Evolutionary conservation across 2,797 vertebrate species (phyloP), one percentile per base, ranked within the genome.

Genomic region (Macrochelys suwanniensis): DNA sequence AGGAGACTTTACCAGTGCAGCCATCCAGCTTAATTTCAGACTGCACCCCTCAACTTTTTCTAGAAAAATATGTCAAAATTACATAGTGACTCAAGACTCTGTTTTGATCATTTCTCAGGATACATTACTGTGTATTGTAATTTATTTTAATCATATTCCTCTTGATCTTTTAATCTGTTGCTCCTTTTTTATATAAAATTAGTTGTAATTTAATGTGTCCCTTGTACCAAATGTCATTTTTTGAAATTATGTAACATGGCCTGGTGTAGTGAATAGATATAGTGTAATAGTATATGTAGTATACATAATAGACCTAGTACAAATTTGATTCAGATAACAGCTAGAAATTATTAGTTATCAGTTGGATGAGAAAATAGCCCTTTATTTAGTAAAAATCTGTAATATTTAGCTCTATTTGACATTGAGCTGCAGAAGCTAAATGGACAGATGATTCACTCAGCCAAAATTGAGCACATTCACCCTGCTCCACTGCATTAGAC

Each of bases 391-490:
- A 89, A 12, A 0, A 84, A 83, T 47, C 59, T 93, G 7, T 94
- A 93, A 88, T 76, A 82, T 87, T 96, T 95, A 87, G 21, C 88
- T 86, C 78, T 87, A 42, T 96, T 92, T 94, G 92, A 95, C 77
- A 82, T 31, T 76, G 37, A 92, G 78, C 76, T 92, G 84, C 59
- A 93, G 59, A 77, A 92, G 61, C 57, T 87, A 93, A 93, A 94
- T 50, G 53, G 77, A 25, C 78, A 96, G 89, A 91, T 90, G 61
- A 93, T 85, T 92, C 86, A 80, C 86, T 89, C 57, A 51, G 71
- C 42, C 53, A 92, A 96, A 92, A 94, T 42, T 93, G 57, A 74
- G 81, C 91, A n/a, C 37, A 71, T 82, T 94, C 71, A 47, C 11
- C 56, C 82, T 68, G 82, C 37, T 45, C 10, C 25, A 80, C 49